These are phyloP conservation scores for Tenthredo mesomela DNA, from an alignment of 2,888 invertebrate species.

Conservation along the genomic window DNA sequence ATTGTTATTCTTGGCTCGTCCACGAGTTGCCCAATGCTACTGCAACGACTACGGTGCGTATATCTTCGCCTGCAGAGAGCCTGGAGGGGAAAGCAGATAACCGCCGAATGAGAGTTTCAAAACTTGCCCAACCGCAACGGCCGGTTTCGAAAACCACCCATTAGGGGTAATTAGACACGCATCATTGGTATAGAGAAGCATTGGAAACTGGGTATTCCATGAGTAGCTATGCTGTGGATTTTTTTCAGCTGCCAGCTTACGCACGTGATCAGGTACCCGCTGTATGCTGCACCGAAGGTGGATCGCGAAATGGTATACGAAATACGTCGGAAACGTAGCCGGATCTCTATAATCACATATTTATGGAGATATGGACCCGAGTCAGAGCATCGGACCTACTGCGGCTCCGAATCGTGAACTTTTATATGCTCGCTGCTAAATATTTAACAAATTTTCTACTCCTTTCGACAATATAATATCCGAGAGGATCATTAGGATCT, in stretches of 20 bases:
- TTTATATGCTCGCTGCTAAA: neutral
- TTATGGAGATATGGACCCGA: neutral
- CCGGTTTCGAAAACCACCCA: constrained; percentile 69
- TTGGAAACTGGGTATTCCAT: constrained; percentile 23
- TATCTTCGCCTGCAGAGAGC: neutral
- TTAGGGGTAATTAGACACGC: constrained; percentile 71
- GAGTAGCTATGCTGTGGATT: neutral
- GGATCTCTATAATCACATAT: constrained; percentile 29
- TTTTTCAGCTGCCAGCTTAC: constrained; percentile 14
- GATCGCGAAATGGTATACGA: neutral
- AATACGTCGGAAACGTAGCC: neutral
- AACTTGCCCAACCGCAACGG: constrained; percentile 56
- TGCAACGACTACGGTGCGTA: neutral
- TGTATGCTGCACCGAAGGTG: neutral
- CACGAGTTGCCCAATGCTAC: constrained; percentile 6
- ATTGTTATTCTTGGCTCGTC: neutral
- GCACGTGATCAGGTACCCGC: neutral
- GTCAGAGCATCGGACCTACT: neutral
- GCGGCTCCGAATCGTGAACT: neutral
- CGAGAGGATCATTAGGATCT: neutral
- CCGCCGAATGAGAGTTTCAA: constrained; percentile 36
- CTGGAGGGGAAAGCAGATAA: neutral
- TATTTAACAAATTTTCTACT: neutral
- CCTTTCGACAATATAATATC: neutral
- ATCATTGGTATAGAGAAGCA: constrained; percentile 65